Conservation (phyloP, 2,797 vertebrate genomes). For the Tympanoctomys barrerae region DNA sequence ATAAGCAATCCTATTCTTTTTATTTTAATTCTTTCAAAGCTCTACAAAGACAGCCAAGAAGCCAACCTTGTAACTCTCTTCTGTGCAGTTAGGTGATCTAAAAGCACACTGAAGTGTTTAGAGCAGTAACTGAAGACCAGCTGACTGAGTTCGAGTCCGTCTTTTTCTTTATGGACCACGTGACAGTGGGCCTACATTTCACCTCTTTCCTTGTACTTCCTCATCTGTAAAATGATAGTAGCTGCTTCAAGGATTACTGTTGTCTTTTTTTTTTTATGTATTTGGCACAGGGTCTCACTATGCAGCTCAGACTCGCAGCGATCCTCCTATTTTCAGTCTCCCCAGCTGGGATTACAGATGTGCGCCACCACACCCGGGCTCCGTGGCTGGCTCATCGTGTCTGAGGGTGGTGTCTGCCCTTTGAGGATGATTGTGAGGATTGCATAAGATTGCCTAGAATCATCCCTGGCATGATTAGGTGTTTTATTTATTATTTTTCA, state of each 20-base stretch:
- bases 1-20: background rate
- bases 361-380: too few relatives aligned
- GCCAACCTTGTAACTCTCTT: background rate
- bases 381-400: too few relatives aligned
- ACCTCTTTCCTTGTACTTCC: background rate
- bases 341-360: too few relatives aligned
- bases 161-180: background rate
- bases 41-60: background rate
- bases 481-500: background rate
- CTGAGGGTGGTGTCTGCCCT: too few relatives aligned
- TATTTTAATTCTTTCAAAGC: background rate
- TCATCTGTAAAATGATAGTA: conserved; percentile 1
- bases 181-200: background rate
- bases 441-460: background rate
- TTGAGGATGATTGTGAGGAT: background rate
- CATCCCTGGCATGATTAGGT: background rate
- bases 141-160: background rate
- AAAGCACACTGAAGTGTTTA: background rate
- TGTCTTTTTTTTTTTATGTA: too few relatives aligned
- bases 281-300: too few relatives aligned
- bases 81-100: background rate
- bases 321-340: too few relatives aligned
- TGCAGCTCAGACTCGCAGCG: too few relatives aligned
- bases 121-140: background rate
- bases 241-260: background rate